Evolutionary conservation across 2,113 vertebrate genomes (phyloP).

Genomic region (Sturnus vulgaris): DNA sequence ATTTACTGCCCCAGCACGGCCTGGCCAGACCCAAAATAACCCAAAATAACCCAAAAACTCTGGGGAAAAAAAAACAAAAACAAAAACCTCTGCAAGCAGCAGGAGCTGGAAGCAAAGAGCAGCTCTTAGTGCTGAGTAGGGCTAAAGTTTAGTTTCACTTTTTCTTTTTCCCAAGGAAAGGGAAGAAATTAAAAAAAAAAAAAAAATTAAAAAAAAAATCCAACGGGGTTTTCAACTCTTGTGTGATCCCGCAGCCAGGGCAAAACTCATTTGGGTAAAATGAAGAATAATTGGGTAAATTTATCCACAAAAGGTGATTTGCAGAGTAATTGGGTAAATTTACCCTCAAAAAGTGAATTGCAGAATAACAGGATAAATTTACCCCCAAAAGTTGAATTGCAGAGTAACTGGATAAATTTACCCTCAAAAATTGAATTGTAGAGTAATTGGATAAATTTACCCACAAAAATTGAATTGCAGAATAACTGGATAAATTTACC

Average conservation of each 20-base stretch:
- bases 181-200: background rate
- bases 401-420: too few relatives aligned
- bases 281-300: too few relatives aligned
- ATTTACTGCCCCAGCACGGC: background rate
- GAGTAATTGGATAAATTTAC: too few relatives aligned
- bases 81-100: background rate
- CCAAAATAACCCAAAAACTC: background rate
- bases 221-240: background rate
- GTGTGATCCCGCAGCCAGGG: background rate
- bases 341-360: too few relatives aligned
- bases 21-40: background rate
- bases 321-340: too few relatives aligned
- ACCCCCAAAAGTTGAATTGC: too few relatives aligned
- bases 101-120: background rate
- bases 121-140: background rate
- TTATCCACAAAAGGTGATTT: too few relatives aligned
- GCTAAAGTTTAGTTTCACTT: conserved; percentile 47
- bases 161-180: conserved; percentile 9
- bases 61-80: background rate
- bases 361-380: too few relatives aligned
- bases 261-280: background rate
- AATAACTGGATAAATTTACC: too few relatives aligned
- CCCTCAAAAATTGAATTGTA: too few relatives aligned
- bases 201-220: background rate
- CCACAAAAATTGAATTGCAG: too few relatives aligned